Base-by-base conservation (phyloP, 2,113 vertebrate genomes). In the Ailuropoda melanoleuca region DNA sequence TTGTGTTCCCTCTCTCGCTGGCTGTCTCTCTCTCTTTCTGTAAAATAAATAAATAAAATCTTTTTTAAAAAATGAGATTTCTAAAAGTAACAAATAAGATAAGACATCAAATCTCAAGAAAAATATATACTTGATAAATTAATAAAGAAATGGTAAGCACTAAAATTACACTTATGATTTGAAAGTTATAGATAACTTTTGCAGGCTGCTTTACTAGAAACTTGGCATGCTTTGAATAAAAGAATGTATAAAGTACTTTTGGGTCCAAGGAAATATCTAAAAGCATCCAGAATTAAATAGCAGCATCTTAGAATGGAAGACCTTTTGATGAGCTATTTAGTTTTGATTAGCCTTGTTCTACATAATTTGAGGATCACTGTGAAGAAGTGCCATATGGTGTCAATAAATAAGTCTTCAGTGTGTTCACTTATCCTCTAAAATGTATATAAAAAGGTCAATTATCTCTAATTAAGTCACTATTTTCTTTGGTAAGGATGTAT, bases 351-450 rank as follows among this genome's bases (percentile, higher is more conserved):
- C 23, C 94, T 98, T 95, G 66, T 98, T 98, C 91, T 95, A 97
- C 92, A 80, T 97, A 98, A 98, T 98, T 97, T 98, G 96, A 98
- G 62, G 74, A 97, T 97, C 92, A 50, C 84, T 97, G 95, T 91
- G 56, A 98, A 97, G 75, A 97, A 95, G 43, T 66, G 14, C 98
- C 98, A 98, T 98, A 98, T 98, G 98, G 97, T 95, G 11, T 95
- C 98, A 96, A 97, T 98, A 98, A 98, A 98, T 98, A 98, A 98
- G 90, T 84, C 97, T 98, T 98, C 95, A 97, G 86, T 91, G 46
- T 37, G 50, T 98, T 98, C 90, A 95, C 50, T 98, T 98, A 89
- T 95, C 95, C 89, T 94, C 96, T 97, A 98, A 98, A 98, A 98
- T 62, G 85, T 93, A 95, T 80, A 96, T 88, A 74, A 83, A 97